phyloP scores from a whole-genome alignment of 2,888 invertebrate genomes.

The Noctuana brunneofusca region DNA sequence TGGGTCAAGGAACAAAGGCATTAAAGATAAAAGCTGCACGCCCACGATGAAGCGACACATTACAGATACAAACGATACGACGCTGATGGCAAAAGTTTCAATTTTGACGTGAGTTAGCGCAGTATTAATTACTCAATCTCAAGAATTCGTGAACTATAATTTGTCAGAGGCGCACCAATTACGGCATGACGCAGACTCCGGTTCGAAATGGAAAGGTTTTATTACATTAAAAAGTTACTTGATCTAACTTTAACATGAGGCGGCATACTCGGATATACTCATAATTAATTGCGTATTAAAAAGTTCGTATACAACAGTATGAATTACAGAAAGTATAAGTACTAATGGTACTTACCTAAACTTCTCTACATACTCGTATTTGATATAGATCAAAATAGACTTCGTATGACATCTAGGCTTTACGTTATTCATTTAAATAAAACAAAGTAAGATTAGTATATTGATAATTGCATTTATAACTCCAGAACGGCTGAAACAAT shows the following conservation, averaged over 20 bases:
- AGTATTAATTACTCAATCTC: conserved; percentile 1
- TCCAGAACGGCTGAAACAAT: too few relatives aligned
- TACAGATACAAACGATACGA: neutral
- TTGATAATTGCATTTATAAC: too few relatives aligned
- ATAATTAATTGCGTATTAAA: neutral
- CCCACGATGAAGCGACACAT: neutral
- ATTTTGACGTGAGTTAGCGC: neutral
- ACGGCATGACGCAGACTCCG: neutral
- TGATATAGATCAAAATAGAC: too few relatives aligned
- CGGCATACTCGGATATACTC: neutral
- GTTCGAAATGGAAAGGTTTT: neutral
- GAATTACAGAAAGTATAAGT: too few relatives aligned
- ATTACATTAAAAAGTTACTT: neutral
- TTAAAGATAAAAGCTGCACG: neutral
- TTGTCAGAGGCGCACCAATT: neutral
- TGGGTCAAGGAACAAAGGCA: neutral
- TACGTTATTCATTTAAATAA: too few relatives aligned
- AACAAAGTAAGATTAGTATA: too few relatives aligned
- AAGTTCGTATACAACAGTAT: too few relatives aligned
- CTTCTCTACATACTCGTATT: too few relatives aligned
- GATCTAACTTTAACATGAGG: neutral
- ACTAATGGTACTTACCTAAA: too few relatives aligned
- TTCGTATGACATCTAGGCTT: too few relatives aligned
- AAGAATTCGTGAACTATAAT: conserved; percentile 3
- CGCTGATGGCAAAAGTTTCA: neutral